phyloP scores from a whole-genome alignment of 2,113 vertebrate genomes.

The Emydocephalus ijimae region DNA sequence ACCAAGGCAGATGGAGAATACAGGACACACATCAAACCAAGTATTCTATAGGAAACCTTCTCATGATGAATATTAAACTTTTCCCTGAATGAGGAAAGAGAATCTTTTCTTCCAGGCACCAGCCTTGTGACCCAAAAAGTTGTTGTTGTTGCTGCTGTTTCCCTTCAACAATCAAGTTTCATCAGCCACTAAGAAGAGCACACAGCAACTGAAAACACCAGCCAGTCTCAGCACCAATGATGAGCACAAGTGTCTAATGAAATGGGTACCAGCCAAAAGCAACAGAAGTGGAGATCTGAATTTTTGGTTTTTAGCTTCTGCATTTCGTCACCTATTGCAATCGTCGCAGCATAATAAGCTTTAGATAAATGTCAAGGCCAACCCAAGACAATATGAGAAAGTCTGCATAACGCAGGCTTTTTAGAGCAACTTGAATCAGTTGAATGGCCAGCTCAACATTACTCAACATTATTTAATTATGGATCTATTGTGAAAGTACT shows the following conservation, averaged over 20 bases:
- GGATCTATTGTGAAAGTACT: conserved; percentile 6
- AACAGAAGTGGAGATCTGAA: neutral
- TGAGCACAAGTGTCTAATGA: neutral
- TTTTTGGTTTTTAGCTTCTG: neutral
- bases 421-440: conserved; percentile 12
- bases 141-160: neutral
- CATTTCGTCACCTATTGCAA: conserved; percentile 14
- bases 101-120: neutral
- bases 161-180: neutral
- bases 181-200: neutral
- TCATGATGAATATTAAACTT: neutral
- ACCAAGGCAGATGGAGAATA: neutral
- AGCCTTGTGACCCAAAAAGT: neutral
- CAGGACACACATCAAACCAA: neutral
- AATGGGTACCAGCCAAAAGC: conserved; percentile 8
- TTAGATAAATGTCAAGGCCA: conserved; percentile 25
- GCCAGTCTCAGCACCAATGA: neutral
- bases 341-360: neutral
- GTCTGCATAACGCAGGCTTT: conserved; percentile 11
- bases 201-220: neutral
- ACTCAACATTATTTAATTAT: conserved; percentile 19
- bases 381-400: conserved; percentile 17
- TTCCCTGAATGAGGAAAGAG: neutral
- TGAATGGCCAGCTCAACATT: neutral
- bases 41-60: neutral